These are phyloP conservation scores for Pipistrellus nathusii DNA, from an alignment of 2,797 vertebrate species.

Conservation along the genomic window DNA sequence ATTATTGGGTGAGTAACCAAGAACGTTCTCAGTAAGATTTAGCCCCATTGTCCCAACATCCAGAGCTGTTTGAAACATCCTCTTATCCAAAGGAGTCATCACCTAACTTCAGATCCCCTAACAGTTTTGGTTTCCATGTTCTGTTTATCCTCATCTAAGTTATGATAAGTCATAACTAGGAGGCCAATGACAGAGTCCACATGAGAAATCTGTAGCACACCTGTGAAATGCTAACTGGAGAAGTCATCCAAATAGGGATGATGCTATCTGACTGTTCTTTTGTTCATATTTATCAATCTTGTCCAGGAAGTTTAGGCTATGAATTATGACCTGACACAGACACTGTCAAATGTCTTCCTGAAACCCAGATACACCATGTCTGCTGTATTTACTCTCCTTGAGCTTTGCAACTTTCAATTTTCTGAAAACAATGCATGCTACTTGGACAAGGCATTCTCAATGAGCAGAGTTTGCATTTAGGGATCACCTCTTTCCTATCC, in stretches of 20 bases:
- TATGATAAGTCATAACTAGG: not conserved
- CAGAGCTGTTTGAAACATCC: not conserved
- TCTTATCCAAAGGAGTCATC: not conserved
- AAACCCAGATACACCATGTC: not conserved
- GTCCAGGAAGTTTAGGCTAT: not conserved
- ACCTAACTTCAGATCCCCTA: not conserved
- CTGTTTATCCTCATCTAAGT: constrained; percentile 24
- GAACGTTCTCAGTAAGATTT: not conserved
- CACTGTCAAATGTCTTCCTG: not conserved
- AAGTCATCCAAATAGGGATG: not conserved
- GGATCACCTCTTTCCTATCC: not conserved
- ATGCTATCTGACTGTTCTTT: not conserved
- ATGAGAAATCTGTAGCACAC: not conserved
- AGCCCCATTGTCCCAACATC: not conserved
- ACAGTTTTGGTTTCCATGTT: not conserved
- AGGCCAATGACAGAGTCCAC: not conserved
- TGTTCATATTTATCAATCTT: not conserved
- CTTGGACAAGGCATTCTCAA: not conserved
- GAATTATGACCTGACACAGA: not conserved
- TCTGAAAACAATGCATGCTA: not conserved
- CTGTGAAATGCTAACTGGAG: not conserved
- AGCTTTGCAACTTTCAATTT: constrained; percentile 28
- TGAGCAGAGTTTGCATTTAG: not conserved
- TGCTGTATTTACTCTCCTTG: not conserved
- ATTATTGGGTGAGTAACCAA: not conserved